phyloP scores from a whole-genome alignment of 2,113 vertebrate genomes.

The Limnothrissa miodon region DNA sequence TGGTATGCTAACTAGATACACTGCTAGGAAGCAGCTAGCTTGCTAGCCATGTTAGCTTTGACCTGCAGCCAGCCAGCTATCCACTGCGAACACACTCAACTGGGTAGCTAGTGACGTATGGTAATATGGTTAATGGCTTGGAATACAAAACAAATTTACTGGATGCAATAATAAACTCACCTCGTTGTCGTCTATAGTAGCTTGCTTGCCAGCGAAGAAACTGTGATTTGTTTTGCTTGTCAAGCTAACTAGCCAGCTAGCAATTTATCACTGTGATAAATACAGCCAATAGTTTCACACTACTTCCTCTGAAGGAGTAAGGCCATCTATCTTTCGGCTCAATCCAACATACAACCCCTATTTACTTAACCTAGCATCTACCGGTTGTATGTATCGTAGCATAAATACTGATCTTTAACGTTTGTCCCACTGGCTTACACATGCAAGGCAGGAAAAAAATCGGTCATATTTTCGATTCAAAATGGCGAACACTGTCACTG shows the following conservation, averaged over 20 bases:
- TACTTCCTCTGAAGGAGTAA: not conserved
- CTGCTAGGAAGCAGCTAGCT: conserved; percentile 7
- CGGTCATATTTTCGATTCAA: conserved; percentile 75
- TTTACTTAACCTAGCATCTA: not conserved
- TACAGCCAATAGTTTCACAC: not conserved
- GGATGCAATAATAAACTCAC: conserved; percentile 24
- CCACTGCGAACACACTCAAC: conserved; percentile 1
- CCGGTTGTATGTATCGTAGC: not conserved
- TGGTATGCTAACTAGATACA: not conserved
- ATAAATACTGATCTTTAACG: not conserved
- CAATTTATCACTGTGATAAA: conserved; percentile 1
- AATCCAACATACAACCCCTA: not conserved
- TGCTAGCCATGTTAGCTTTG: conserved; percentile 3
- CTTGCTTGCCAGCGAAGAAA: conserved; percentile 4
- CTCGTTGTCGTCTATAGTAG: conserved; percentile 18
- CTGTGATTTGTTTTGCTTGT: conserved; percentile 30
- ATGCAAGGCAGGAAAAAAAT: conserved; percentile 66
- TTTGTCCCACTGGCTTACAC: conserved; percentile 58
- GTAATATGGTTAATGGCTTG: not conserved
- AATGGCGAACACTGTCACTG: conserved; percentile 68
- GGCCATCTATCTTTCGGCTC: conserved; percentile 29
- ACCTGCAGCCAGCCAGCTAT: conserved; percentile 8
- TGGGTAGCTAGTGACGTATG: not conserved
- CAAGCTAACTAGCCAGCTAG: conserved; percentile 4
- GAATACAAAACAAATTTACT: not conserved